Evolutionary conservation across 2,888 invertebrate species (phyloP).

Genomic region (Campoplex nolae): DNA sequence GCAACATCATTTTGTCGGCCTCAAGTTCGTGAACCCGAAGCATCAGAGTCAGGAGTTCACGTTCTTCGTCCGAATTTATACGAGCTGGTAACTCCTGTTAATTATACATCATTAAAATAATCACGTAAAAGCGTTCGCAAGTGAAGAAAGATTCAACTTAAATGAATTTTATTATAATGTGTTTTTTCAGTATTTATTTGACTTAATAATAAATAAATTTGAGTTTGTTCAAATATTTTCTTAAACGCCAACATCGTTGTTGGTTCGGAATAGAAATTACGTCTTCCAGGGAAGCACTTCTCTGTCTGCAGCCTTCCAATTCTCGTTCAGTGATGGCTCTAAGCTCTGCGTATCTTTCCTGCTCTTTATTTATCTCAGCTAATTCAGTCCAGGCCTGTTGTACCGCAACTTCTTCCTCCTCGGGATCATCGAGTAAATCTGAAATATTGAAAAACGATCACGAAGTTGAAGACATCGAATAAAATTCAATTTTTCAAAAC

Average conservation of each 20-base stretch:
- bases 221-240: not conserved
- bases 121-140: not conserved
- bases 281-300: conserved; percentile 93
- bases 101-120: conserved; percentile 23
- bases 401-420: conserved; percentile 88
- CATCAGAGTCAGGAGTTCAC: conserved; percentile 94
- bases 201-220: not conserved
- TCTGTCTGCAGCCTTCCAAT: conserved; percentile 91
- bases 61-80: conserved; percentile 94
- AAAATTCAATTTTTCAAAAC: not conserved
- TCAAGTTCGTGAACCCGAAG: conserved; percentile 97
- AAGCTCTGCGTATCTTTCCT: conserved; percentile 91
- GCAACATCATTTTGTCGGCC: conserved; percentile 96
- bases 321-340: conserved; percentile 92
- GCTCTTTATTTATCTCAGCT: conserved; percentile 94
- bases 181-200: not conserved
- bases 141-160: not conserved
- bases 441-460: not conserved
- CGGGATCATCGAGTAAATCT: conserved; percentile 82
- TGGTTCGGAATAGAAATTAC: conserved; percentile 85
- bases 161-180: not conserved
- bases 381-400: conserved; percentile 94
- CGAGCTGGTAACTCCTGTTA: conserved; percentile 92
- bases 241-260: not conserved
- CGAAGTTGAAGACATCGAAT: not conserved